Base-by-base conservation (phyloP, 1,140 invertebrate genomes). In the Drosophila insularis region DNA sequence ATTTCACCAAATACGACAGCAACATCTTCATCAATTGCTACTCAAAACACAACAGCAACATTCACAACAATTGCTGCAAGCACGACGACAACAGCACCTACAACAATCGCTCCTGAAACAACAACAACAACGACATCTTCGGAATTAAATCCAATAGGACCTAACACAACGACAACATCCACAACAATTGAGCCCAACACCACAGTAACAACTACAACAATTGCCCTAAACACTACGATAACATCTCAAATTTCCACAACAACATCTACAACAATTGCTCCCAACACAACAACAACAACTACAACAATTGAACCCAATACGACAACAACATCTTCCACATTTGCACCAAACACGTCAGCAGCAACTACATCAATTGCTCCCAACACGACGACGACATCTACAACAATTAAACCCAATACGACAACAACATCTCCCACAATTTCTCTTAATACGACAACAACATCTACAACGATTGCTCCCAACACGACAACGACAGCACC, bases 11-110 rank as follows among this genome's bases (percentile, higher is more conserved):
- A 7, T 4, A 40, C 19, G 19, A 32, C 35, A 17, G 37, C 64
- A 37, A 35, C 46, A 11, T n/a, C 56, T 0, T 8, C 40, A 31
- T 14, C 43, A 17, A 17, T n/a, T 17, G 31, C 17, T 8, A 2
- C 58, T n/a, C n/a, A n/a, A 4, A 39, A 7, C 6, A 19, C 19
- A 37, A 43, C 27, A 1, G 0, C 39, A 13, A 0, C 39, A 10
- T 7, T 17, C 0, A 35, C 68, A 2, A 31, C 43, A 31, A 19
- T 1, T 32, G 7, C 43, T 1, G 0, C 61, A 11, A 39, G 13
- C 8, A 68, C 66, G 7, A 61, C 59, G 21, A 13, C 39, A 27
- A 40, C 59, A 61, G 2, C 27, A 17, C 1, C 39, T 13, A 61
- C 27, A 19, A 31, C 61, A 4, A 5, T 46, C 6, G 11, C 21